phyloP scores from a whole-genome alignment of 2,888 invertebrate species.

The Nesidiocoris tenuis region DNA sequence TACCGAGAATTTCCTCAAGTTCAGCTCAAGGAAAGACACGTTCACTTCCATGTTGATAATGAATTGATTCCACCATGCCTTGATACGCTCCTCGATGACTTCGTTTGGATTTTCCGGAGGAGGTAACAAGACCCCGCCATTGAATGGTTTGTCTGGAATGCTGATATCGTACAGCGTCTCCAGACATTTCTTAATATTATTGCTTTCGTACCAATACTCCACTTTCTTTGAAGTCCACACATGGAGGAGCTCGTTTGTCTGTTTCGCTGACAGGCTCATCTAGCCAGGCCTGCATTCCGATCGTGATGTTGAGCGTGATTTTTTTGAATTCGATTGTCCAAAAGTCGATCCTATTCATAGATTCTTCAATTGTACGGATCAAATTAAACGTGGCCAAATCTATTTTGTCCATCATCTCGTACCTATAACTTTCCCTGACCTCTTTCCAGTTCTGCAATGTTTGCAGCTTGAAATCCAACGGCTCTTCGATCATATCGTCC shows the following conservation, averaged over 20 bases:
- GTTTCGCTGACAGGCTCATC: conserved; percentile 39
- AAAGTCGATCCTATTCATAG: conserved; percentile 40
- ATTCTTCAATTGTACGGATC: conserved; percentile 54
- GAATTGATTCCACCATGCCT: conserved; percentile 27
- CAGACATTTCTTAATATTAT: conserved; percentile 30
- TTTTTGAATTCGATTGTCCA: conserved; percentile 46
- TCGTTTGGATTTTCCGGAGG: conserved; percentile 20
- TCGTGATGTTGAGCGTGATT: conserved; percentile 38
- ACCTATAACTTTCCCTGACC: conserved; percentile 51
- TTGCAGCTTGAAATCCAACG: conserved; percentile 47
- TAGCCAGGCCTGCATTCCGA: conserved; percentile 46
- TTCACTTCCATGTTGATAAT: conserved; percentile 29
- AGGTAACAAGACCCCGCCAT: neutral
- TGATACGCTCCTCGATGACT: conserved; percentile 36
- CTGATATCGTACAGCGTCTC: conserved; percentile 20
- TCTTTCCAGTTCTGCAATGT: conserved; percentile 50
- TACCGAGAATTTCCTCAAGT: conserved; percentile 71
- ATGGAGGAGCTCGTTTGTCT: conserved; percentile 57
- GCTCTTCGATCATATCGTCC: conserved; percentile 50
- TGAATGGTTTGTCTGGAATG: neutral
- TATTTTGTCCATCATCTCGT: conserved; percentile 56
- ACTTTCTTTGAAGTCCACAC: conserved; percentile 60
- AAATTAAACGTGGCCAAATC: conserved; percentile 58
- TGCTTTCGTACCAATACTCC: conserved; percentile 54
- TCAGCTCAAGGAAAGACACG: conserved; percentile 54